phyloP scores from a whole-genome alignment of 2,888 invertebrate genomes.

The Dioctria rufipes region DNA sequence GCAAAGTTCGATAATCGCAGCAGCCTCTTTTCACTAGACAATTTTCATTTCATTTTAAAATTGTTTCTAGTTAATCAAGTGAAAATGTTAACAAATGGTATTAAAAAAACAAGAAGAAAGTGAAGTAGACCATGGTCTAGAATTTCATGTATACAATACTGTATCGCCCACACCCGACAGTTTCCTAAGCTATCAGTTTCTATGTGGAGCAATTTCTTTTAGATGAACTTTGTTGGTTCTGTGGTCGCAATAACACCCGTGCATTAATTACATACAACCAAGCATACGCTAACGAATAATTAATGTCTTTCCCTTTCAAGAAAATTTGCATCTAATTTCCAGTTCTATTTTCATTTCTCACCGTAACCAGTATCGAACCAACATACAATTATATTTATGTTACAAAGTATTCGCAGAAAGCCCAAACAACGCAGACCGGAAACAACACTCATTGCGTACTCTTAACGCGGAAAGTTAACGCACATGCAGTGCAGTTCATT shows the following conservation, averaged over 20 bases:
- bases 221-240: background rate
- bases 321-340: slow-evolving; percentile 43
- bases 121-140: slow-evolving; percentile 5
- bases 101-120: slow-evolving; percentile 11
- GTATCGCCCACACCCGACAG: background rate
- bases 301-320: slow-evolving; percentile 43
- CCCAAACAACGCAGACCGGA: slow-evolving; percentile 32
- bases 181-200: background rate
- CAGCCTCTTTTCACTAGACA: no score
- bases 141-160: background rate
- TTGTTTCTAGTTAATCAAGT: background rate
- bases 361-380: background rate
- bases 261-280: background rate
- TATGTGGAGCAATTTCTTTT: slow-evolving; percentile 1
- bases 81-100: background rate
- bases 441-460: slow-evolving; percentile 35
- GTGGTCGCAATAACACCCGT: background rate
- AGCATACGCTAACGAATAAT: slow-evolving; percentile 11
- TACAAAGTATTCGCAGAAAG: background rate
- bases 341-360: slow-evolving; percentile 37
- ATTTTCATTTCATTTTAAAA: no score
- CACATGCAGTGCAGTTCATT: slow-evolving; percentile 27
- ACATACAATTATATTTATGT: slow-evolving; percentile 5
- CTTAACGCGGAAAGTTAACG: slow-evolving; percentile 32
- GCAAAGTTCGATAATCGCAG: no score